These are phyloP conservation scores for Conus canariensis DNA, from an alignment of 2,888 invertebrate genomes.

Conservation along the genomic window DNA sequence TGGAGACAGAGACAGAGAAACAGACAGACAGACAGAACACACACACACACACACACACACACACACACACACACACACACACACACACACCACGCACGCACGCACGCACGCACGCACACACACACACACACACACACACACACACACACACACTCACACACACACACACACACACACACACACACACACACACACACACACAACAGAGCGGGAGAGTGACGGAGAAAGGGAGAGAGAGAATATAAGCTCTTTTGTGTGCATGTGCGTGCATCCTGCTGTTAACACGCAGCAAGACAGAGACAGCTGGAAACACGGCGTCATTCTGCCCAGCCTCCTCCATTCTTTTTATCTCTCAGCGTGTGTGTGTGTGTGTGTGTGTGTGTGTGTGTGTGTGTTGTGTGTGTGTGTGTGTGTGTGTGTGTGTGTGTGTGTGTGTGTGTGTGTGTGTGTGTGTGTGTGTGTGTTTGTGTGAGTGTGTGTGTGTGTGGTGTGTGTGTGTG, in stretches of 20 bases:
- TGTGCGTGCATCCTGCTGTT: not conserved
- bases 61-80: slow-evolving; percentile 3
- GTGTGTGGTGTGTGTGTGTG: no score
- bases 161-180: not conserved
- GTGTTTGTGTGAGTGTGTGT: not conserved
- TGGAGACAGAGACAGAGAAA: not conserved
- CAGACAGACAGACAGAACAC: not conserved
- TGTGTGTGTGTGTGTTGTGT: no score
- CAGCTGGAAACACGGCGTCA: no score
- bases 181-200: not conserved
- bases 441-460: not conserved
- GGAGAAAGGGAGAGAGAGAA: no score
- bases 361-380: no score
- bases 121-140: slow-evolving; percentile 2
- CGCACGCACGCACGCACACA: not conserved
- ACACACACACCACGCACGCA: slow-evolving; percentile 6
- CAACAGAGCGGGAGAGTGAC: no score
- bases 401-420: no score
- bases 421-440: no score
- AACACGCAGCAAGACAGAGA: no score
- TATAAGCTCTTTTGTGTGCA: not conserved
- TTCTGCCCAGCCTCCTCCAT: no score
- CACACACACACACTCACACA: not conserved
- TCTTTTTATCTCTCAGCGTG: no score
- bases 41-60: not conserved